Base-by-base conservation (phyloP, 2,797 vertebrate genomes). In the Coccyzus lansbergi region DNA sequence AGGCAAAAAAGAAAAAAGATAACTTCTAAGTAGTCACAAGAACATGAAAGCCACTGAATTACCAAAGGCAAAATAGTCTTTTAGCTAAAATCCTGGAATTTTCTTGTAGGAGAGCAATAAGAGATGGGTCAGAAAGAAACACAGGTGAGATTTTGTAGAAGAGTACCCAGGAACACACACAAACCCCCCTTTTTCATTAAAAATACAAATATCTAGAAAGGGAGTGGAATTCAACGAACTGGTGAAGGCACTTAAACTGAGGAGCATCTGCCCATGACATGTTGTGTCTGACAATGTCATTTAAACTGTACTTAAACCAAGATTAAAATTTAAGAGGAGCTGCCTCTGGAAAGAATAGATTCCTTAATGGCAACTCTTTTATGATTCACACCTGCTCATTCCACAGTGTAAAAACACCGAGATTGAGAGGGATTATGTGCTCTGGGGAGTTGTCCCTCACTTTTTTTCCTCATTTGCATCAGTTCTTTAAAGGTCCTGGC, bases 341-440 rank as follows among this genome's bases (percentile, higher is more conserved):
- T 72, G 55, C 63, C 26, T 82, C 70, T 46, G 70, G 81, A 88
- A 88, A 62, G 7, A 58, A 46, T 0, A 51, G 74, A 42, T 70
- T 77, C 36, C 53, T 60, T 89, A 89, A 68, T 19, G 36, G 55
- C 24, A 76, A 15, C 33, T 88, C 68, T 85, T 80, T 84, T 36
- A 59, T 59, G 78, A 94, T 77, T 94, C 92, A 85, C 68, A 85
- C n/a, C 33, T 90, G 49, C 60, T 71, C 49, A 62, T 80, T 36
- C 92, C 33, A 67, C 51, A 80, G 75, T 65, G 62, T 80, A 65
- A 91, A 86, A 95, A 5, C 46, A 90, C 40, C 10, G 71, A 72
- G 83, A 89, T 38, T 62, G 58, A 56, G 34, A 89, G 7, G 49
- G 78, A 93, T 95, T 94, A 64, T 83, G 75, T 63, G 36, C 90